Percentiles rank a stretch among this genome's conserved stretches.
Conservation (phyloP, 2,797 vertebrate species). For the Heteromormyrus szaboi region DNA sequence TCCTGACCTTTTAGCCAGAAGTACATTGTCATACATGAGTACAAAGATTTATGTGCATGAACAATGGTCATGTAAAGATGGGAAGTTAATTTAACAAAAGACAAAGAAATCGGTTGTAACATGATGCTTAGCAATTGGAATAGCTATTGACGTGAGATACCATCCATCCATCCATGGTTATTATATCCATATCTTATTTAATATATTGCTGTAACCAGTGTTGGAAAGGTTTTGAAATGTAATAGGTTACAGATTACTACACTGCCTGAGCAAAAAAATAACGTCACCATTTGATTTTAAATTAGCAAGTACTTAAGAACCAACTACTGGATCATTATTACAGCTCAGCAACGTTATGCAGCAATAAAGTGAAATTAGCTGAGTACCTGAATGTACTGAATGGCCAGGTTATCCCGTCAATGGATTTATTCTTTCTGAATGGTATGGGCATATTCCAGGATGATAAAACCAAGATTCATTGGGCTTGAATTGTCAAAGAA, state of each 20-base stretch:
- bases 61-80: not conserved
- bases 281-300: not conserved
- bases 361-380: not conserved
- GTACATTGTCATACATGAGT: constrained; percentile 12
- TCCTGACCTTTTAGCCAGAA: not conserved
- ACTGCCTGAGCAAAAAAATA: not conserved
- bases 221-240: not conserved
- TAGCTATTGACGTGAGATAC: not conserved
- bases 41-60: not conserved
- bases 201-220: not conserved
- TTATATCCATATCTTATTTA: not conserved
- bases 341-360: not conserved
- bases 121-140: not conserved
- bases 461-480: not conserved
- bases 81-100: not conserved
- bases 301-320: not conserved
- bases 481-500: not conserved
- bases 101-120: not conserved
- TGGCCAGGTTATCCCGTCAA: not conserved
- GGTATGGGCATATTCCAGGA: not conserved
- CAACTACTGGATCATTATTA: not conserved
- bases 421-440: not conserved
- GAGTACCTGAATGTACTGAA: not conserved
- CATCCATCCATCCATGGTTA: not conserved
- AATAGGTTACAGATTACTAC: not conserved